phyloP scores from a whole-genome alignment of 2,888 invertebrate genomes.

The Argyresthia goedartella region DNA sequence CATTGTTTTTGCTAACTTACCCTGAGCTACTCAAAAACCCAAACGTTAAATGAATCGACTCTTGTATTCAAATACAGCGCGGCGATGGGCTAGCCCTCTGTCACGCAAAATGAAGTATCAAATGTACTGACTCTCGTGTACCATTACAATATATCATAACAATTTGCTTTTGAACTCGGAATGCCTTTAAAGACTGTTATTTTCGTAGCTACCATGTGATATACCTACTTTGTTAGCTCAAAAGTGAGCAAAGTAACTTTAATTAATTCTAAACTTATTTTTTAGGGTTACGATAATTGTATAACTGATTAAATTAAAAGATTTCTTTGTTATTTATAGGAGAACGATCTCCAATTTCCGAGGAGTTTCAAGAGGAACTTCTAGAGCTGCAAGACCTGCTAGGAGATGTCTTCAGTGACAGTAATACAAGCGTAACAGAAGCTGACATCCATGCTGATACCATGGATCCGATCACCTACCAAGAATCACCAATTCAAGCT shows the following conservation, averaged over 20 bases:
- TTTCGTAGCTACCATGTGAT: neutral
- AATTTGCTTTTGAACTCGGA: neutral
- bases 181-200: neutral
- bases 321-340: neutral
- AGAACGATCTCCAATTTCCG: slow-evolving; percentile 1
- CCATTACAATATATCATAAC: too few relatives aligned
- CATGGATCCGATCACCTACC: neutral
- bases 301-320: neutral
- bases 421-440: neutral
- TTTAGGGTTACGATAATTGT: neutral
- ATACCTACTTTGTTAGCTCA: neutral
- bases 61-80: too few relatives aligned
- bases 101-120: too few relatives aligned
- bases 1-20: too few relatives aligned
- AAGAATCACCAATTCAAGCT: neutral
- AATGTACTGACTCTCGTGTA: too few relatives aligned
- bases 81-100: too few relatives aligned
- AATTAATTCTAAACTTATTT: neutral
- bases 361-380: slow-evolving; percentile 1
- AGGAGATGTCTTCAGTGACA: neutral
- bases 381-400: slow-evolving; percentile 1
- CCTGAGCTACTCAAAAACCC: too few relatives aligned
- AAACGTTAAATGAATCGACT: too few relatives aligned
- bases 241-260: neutral
- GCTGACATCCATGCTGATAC: neutral